phyloP scores from a whole-genome alignment of 2,888 invertebrate species.

The Drosophila diplacantha region DNA sequence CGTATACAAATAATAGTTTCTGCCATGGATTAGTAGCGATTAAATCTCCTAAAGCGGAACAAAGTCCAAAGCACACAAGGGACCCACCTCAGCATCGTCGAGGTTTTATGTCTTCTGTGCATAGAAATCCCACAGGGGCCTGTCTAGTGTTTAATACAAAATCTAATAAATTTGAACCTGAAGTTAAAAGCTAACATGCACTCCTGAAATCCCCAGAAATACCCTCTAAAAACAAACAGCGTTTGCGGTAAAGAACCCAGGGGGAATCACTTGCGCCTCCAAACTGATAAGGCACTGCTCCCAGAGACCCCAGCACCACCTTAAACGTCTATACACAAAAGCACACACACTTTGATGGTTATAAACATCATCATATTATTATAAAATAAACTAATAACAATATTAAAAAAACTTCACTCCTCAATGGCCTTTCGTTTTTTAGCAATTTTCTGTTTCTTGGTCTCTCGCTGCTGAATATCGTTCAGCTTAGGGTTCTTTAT shows the following conservation, averaged over 20 bases:
- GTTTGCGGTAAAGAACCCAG: constrained; percentile 30
- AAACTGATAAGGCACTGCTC: constrained; percentile 35
- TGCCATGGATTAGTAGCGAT: too few species aligned
- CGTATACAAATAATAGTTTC: not conserved
- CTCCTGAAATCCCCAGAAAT: not conserved
- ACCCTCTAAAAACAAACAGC: not conserved
- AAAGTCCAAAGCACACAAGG: not conserved
- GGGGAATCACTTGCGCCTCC: constrained; percentile 33
- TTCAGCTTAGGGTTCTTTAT: not conserved
- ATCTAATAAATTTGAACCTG: not conserved
- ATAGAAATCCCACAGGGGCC: too few species aligned
- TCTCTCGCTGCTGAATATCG: constrained; percentile 2
- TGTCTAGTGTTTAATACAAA: not conserved
- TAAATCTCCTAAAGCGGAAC: too few species aligned
- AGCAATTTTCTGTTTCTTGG: constrained; percentile 32
- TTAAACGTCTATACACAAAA: not conserved
- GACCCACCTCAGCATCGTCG: not conserved
- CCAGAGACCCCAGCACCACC: constrained; percentile 5
- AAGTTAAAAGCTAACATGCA: not conserved
- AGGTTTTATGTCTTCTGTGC: not conserved
- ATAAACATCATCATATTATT: constrained; percentile 14
- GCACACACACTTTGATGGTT: not conserved
- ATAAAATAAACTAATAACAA: constrained; percentile 6
- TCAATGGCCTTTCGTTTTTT: constrained; percentile 38
- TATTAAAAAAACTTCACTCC: constrained; percentile 20